Evolutionary conservation across 1,140 invertebrate species (phyloP).

Genomic region (Varroa destructor): DNA sequence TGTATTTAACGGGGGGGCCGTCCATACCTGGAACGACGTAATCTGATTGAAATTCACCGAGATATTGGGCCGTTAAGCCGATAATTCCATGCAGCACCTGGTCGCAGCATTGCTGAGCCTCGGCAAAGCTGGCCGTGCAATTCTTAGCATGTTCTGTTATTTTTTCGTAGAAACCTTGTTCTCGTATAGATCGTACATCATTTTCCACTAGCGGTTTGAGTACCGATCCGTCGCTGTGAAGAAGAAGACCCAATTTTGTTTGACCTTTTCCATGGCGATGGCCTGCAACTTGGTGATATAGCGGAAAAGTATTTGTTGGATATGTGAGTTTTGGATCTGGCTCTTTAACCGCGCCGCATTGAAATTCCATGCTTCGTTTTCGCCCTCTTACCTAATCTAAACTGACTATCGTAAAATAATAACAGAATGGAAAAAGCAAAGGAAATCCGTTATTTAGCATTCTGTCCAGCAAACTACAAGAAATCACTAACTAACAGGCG

Average conservation of each 20-base stretch:
- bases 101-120: neutral
- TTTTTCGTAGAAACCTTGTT: constrained; percentile 31
- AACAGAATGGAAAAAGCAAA: no score
- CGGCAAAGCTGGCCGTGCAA: neutral
- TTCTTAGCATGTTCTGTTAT: constrained; percentile 4
- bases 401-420: no score
- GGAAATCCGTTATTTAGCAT: no score
- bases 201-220: constrained; percentile 31
- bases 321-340: neutral
- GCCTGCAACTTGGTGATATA: constrained; percentile 30
- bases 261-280: constrained; percentile 29
- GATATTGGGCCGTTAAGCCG: constrained; percentile 31
- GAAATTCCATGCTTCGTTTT: no score
- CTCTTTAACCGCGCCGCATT: no score
- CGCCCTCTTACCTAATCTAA: no score
- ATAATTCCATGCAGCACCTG: neutral
- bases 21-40: neutral
- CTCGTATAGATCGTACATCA: constrained; percentile 31
- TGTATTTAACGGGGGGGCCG: constrained; percentile 43
- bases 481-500: no score
- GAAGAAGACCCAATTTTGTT: constrained; percentile 28
- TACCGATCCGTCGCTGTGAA: constrained; percentile 28
- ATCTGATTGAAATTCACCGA: constrained; percentile 29
- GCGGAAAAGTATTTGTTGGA: constrained; percentile 26
- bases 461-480: no score